Percentiles rank a stretch among this genome's conserved stretches.
Conservation (phyloP, 1,140 invertebrate species). For the Agraylea sexmaculata region DNA sequence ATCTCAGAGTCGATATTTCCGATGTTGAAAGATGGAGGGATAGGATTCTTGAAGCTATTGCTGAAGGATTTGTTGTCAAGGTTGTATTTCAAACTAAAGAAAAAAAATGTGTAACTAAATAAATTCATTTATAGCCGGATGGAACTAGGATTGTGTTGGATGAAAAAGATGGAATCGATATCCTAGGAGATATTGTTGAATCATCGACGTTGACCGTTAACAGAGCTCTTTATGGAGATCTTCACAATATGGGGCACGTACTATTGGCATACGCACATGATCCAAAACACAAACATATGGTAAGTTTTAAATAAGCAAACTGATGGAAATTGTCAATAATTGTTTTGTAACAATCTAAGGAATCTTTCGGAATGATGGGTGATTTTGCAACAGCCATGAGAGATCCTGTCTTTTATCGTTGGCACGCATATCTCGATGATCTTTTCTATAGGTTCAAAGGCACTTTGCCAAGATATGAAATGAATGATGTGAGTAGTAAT, state of each 20-base stretch:
- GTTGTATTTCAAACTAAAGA: conserved; percentile 1
- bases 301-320: conserved; percentile 1
- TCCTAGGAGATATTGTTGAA: conserved; percentile 39
- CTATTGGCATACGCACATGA: conserved; percentile 34
- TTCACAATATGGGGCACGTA: conserved; percentile 38
- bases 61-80: conserved; percentile 22
- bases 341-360: conserved; percentile 9
- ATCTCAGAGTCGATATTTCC: conserved; percentile 19
- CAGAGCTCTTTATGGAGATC: conserved; percentile 32
- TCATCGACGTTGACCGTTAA: conserved; percentile 29
- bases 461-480: conserved; percentile 28
- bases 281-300: conserved; percentile 35
- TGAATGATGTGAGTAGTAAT: too few relatives aligned
- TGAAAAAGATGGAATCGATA: conserved; percentile 39
- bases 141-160: conserved; percentile 32
- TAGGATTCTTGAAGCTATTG: conserved; percentile 31
- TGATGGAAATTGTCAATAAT: conserved; percentile 1
- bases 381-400: conserved; percentile 33
- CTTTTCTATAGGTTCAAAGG: conserved; percentile 34
- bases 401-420: conserved; percentile 37
- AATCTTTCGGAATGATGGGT: conserved; percentile 27
- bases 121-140: conserved; percentile 16
- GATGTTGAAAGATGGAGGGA: conserved; percentile 28
- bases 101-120: too few relatives aligned
- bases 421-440: conserved; percentile 30